These are phyloP conservation scores for Habropoda laboriosa DNA, from an alignment of 1,140 invertebrate species.

Conservation along the genomic window DNA sequence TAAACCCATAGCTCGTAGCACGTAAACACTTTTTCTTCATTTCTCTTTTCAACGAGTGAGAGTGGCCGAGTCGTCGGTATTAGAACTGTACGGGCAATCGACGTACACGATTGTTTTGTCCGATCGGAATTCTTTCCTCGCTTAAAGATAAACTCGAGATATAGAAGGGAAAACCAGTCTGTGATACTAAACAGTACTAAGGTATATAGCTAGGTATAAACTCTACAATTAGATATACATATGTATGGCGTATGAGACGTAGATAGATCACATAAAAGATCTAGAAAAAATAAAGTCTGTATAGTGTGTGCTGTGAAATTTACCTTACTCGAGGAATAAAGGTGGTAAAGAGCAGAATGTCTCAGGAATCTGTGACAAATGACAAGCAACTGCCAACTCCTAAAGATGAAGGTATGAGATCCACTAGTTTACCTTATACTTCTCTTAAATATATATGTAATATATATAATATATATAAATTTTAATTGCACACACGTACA, in stretches of 20 bases:
- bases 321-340: constrained; percentile 45
- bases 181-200: constrained; percentile 80
- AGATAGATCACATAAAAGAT: constrained; percentile 58
- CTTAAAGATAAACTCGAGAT: constrained; percentile 44
- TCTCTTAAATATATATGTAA: neutral
- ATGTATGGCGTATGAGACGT: constrained; percentile 52
- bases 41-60: constrained; percentile 60
- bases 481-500: neutral
- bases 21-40: constrained; percentile 67
- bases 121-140: constrained; percentile 43
- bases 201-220: constrained; percentile 66
- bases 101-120: constrained; percentile 18
- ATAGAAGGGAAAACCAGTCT: constrained; percentile 74
- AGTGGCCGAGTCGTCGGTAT: constrained; percentile 46
- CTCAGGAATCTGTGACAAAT: constrained; percentile 73
- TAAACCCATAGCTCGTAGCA: constrained; percentile 53
- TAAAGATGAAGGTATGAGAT: constrained; percentile 44
- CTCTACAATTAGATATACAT: constrained; percentile 53
- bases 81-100: constrained; percentile 42
- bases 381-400: constrained; percentile 71
- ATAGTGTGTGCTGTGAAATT: constrained; percentile 52
- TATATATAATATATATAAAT: neutral
- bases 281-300: constrained; percentile 47
- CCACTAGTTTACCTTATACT: neutral
- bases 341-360: constrained; percentile 64